Base-by-base conservation (phyloP, 2,888 invertebrate genomes). In the Ctena decussata region DNA sequence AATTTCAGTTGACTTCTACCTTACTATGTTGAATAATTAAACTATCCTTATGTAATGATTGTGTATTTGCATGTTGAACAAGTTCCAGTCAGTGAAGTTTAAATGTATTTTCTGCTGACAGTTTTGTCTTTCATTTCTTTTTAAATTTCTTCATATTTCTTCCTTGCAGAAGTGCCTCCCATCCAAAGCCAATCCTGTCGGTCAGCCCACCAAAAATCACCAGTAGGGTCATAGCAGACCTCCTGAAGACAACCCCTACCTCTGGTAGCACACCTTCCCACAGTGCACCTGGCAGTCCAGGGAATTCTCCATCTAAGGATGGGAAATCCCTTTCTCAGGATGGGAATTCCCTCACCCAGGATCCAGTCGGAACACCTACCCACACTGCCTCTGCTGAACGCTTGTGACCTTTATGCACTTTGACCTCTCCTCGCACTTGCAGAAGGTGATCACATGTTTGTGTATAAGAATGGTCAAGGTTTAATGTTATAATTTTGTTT, bases 161-260 rank as follows among this genome's bases (percentile, higher is more conserved):
- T 65, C 32, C 65, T 91, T 91, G 78, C 90, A 89, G 91, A 85
- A 80, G 76, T 80, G 82, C 89, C 89, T 85, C 91, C 72, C 87
- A 82, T 83, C 90, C 91, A 69, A 92, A 90, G 88, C 87, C 92
- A 82, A 84, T 91, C 78, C 88, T 92, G 80, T 91, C 92, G 46
- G 90, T 92, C 80, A 90, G 89, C 82, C 92, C 92, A 71, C 91
- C 92, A 71, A 91, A 91, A 91, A 86, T 93, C 77, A 92, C 93
- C 71, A 93, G 92, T 89, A 91, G 91, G 87, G 89, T 92, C 71
- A 91, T 92, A 72, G 92, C 90, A 65, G 89, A 85, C 83, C 91
- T 93, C 24, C 85, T 92, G 84, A 90, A 77, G 89, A 90, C 88
- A 46, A 81, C 84, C 76, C 82, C 85, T 57, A 81, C 84, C 76